Conservation (phyloP, 2,888 invertebrate genomes). For the Agrochola lychnidis region DNA sequence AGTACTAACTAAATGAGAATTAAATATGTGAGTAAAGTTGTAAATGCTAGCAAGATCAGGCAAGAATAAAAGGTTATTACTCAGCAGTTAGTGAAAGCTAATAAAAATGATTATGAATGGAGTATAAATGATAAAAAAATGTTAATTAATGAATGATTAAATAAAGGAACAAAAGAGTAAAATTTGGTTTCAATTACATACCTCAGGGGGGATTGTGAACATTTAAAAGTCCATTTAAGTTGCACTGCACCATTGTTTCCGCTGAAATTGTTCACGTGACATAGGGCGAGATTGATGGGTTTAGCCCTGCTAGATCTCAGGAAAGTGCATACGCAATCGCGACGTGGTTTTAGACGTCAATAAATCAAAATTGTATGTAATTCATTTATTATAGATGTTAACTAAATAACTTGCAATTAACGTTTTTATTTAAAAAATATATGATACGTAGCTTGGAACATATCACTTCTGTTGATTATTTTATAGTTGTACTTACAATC, state of each 20-base stretch:
- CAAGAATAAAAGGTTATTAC: conserved; percentile 11
- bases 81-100: conserved; percentile 34
- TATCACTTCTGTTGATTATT: neutral
- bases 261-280: conserved; percentile 40
- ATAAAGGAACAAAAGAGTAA: conserved; percentile 24
- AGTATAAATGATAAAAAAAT: conserved; percentile 18
- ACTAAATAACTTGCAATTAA: neutral
- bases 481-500: neutral
- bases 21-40: neutral
- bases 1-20: conserved; percentile 5
- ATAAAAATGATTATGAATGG: conserved; percentile 20
- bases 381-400: neutral
- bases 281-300: conserved; percentile 15
- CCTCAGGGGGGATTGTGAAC: conserved; percentile 81
- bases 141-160: conserved; percentile 28
- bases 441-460: neutral
- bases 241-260: conserved; percentile 37
- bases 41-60: conserved; percentile 15
- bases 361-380: neutral
- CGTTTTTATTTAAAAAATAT: neutral
- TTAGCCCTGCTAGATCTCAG: conserved; percentile 15
- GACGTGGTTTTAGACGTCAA: neutral
- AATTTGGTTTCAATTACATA: conserved; percentile 46
- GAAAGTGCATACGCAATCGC: neutral
- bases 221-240: conserved; percentile 59